Conservation (phyloP, 2,888 invertebrate genomes). For the Teleogryllus oceanicus region DNA sequence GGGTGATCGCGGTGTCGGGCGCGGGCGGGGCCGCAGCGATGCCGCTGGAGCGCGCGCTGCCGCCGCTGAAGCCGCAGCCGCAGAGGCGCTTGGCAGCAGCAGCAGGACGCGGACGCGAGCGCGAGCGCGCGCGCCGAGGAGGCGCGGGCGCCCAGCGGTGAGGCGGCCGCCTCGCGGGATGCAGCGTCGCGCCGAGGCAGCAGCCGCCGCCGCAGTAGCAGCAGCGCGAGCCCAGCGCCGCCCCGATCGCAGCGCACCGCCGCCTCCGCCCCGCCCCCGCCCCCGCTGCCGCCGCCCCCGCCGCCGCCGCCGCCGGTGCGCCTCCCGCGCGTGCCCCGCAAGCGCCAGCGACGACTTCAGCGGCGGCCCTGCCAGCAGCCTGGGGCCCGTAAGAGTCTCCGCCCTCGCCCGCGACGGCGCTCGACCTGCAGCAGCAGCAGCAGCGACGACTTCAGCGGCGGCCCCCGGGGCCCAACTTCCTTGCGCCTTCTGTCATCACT, state of each 20-base stretch:
- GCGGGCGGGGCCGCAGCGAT: too few relatives aligned
- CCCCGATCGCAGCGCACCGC: background rate
- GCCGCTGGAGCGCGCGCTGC: too few relatives aligned
- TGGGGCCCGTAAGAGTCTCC: too few relatives aligned
- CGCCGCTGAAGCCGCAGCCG: background rate
- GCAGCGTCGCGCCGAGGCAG: conserved; percentile 18
- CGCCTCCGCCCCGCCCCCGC: background rate
- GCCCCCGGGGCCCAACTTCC: too few relatives aligned
- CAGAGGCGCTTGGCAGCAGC: background rate
- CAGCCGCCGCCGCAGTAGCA: background rate
- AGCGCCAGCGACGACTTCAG: too few relatives aligned
- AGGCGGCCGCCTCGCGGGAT: background rate
- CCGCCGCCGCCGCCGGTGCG: background rate
- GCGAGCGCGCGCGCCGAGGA: background rate
- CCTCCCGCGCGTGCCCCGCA: background rate
- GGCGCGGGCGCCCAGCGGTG: background rate
- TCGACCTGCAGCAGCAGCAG: too few relatives aligned
- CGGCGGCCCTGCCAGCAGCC: too few relatives aligned
- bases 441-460: too few relatives aligned
- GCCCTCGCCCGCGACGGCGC: background rate
- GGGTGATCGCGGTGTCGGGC: too few relatives aligned
- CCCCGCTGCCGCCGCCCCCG: background rate
- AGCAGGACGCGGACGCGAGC: background rate
- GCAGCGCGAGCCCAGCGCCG: background rate
- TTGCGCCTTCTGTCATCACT: too few relatives aligned